Base-by-base conservation (phyloP, 2,888 invertebrate genomes). In the Agriotes lineatus region DNA sequence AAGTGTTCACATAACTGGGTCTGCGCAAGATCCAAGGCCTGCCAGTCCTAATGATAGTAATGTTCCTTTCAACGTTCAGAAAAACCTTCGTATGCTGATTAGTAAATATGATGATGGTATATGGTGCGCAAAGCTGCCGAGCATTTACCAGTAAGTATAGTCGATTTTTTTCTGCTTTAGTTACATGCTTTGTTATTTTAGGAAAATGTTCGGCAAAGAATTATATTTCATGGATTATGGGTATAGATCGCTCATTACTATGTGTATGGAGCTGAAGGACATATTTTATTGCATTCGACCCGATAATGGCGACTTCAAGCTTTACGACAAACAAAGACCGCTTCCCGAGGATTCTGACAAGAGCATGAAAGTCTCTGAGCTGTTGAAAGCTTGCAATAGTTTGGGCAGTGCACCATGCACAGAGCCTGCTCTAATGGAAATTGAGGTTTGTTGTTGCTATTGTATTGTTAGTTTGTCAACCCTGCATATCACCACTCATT, bases 71-170 rank as follows among this genome's bases (percentile, higher is more conserved):
- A 59, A 58, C 10, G 73, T 83, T 1, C 79, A 79, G 65, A 65
- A 75, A 16, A 81, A 82, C 69, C 73, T 83, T 18, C 76, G 71
- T 56, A 65, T 22, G 9, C 69, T 88, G 19, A 82, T 88, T 3
- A 48, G 61, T 0, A 79, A 82, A 18, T 79, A 83, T 50, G 82
- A 84, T 0, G 81, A 85, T 0, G 88, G 88, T 1, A 81, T 88
- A 9, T 85, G 85, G 85, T 86, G 85, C 73, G 81, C 84, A 0
- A 85, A 86, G 42, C 78, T 88, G 2, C 81, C 85, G 5, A 74
- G 79, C 10, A 67, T 84, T 1, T 87, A 88, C 77, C 83, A 82
- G 87, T 87, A 74, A 73, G 77, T 72, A 58, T 7, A 18, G 12
- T 30, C 35, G 0, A 12, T 18, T 18, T 35, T 19, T n/a, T 9